Evolutionary conservation across 2,888 invertebrate species (phyloP).

Genomic region (Plagiodera versicolora): DNA sequence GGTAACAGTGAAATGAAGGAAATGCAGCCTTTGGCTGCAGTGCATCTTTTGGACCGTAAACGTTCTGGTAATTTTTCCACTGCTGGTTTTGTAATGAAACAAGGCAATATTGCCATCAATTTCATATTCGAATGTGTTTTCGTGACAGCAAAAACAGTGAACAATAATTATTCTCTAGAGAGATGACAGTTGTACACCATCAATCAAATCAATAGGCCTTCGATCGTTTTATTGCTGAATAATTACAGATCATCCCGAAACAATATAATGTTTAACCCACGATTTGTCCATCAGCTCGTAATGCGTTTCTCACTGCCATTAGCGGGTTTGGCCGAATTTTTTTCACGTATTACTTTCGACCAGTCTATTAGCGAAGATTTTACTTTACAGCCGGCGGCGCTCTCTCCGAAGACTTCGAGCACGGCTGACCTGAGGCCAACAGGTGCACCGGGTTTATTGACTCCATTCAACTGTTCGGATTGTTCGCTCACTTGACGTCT

Average conservation of each 20-base stretch:
- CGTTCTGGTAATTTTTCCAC: too few species aligned
- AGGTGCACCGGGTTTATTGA: conserved; percentile 58
- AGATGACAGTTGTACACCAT: too few species aligned
- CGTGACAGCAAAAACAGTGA: too few species aligned
- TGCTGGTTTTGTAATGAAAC: too few species aligned
- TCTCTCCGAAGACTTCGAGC: conserved; percentile 36
- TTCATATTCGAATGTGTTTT: too few species aligned
- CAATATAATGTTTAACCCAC: neutral
- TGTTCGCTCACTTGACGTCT: conserved; percentile 1
- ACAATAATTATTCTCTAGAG: neutral
- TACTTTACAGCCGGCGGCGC: neutral
- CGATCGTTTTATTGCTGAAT: neutral
- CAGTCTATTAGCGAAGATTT: conserved; percentile 18
- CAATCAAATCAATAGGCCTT: neutral
- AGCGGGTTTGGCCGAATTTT: neutral
- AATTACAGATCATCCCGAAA: too few species aligned
- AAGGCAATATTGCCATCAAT: too few species aligned
- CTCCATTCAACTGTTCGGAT: conserved; percentile 41
- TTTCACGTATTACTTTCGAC: neutral
- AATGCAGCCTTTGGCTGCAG: too few species aligned
- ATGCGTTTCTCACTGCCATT: neutral
- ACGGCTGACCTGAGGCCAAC: conserved; percentile 55
- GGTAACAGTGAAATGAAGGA: too few species aligned
- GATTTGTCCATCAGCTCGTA: neutral
- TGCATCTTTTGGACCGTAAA: too few species aligned